phyloP scores from a whole-genome alignment of 2,888 invertebrate species.

The Girardia tigrina region DNA sequence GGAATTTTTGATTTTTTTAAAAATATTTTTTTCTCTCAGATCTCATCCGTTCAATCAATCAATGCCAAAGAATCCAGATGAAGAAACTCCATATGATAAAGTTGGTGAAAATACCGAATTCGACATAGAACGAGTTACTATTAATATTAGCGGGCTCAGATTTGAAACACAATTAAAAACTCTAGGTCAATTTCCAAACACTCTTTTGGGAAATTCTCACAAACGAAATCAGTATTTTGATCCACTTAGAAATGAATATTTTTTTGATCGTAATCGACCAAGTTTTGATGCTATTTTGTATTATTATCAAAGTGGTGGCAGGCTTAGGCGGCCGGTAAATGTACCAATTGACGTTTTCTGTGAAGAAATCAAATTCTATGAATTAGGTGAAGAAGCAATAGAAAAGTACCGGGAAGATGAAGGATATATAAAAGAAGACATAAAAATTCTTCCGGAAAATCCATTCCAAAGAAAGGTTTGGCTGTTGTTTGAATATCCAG shows the following conservation, averaged over 20 bases:
- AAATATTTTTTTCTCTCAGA: neutral
- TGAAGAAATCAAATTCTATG: constrained; percentile 98
- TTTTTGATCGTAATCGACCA: constrained; percentile 96
- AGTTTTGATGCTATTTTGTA: constrained; percentile 98
- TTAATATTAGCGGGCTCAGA: constrained; percentile 69
- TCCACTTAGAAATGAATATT: constrained; percentile 92
- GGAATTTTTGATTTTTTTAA: too few relatives aligned
- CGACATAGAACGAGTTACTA: constrained; percentile 59
- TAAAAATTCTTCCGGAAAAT: constrained; percentile 87
- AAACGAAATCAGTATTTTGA: constrained; percentile 86
- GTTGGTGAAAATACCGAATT: constrained; percentile 52
- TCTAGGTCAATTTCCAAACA: constrained; percentile 94
- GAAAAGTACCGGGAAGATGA: constrained; percentile 65
- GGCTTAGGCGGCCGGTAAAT: constrained; percentile 88
- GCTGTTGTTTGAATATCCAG: constrained; percentile 97
- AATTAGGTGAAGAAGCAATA: constrained; percentile 76
- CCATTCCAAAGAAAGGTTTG: constrained; percentile 93
- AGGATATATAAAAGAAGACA: constrained; percentile 97
- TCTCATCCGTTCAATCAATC: constrained; percentile 8
- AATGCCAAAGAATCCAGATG: neutral
- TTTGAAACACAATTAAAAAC: constrained; percentile 96
- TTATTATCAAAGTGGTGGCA: constrained; percentile 81
- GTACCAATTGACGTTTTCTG: constrained; percentile 92
- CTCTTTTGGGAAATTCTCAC: constrained; percentile 70
- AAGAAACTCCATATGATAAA: constrained; percentile 5